Base-by-base conservation (phyloP, 2,797 vertebrate genomes). In the Crypturellus tataupa region DNA sequence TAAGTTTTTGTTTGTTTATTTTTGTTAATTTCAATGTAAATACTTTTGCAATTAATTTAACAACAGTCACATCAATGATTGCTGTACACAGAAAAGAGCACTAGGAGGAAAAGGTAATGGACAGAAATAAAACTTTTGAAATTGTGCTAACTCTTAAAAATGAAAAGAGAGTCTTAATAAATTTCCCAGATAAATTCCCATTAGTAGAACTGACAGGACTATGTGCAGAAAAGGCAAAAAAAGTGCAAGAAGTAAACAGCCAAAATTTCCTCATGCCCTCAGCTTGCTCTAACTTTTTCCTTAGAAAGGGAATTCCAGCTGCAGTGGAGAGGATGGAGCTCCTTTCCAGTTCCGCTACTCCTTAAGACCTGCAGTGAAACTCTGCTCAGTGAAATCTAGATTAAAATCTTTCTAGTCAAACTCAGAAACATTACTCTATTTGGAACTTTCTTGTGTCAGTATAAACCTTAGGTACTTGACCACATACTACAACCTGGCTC, bases 261-360 rank as follows among this genome's bases (percentile, higher is more conserved):
- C 39, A 60, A 4, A 1, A 2, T 3, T 24, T 16, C 19, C 8
- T 29, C 3, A 0, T 5, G 0, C 2, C 8, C 76, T 6, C 56
- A 73, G 16, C 3, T 3, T 42, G 1, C 20, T 59, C 35, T 67
- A 86, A 29, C 2, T 1, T 3, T 29, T 70, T 24, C 37, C 31
- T 77, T 68, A 58, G 49, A 46, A 56, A 67, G 46, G 13, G 40
- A 11, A 78, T 8, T 35, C 12, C 15, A 75, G 3, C 8, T 55
- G 51, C 37, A 11, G 21, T 0, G 10, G 23, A 1, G 2, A 3
- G 9, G 0, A 0, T 1, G 4, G 56, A 31, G 51, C 12, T 80
- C 16, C 1, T 0, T 6, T 12, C 2, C 4, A n/a, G 4, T 25
- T 62, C 24, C 1, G 9, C 2, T 39, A 0, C 1, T 29, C 10